Base-by-base conservation (phyloP, 2,113 vertebrate genomes). In the Dolichallabes microphthalmus region DNA sequence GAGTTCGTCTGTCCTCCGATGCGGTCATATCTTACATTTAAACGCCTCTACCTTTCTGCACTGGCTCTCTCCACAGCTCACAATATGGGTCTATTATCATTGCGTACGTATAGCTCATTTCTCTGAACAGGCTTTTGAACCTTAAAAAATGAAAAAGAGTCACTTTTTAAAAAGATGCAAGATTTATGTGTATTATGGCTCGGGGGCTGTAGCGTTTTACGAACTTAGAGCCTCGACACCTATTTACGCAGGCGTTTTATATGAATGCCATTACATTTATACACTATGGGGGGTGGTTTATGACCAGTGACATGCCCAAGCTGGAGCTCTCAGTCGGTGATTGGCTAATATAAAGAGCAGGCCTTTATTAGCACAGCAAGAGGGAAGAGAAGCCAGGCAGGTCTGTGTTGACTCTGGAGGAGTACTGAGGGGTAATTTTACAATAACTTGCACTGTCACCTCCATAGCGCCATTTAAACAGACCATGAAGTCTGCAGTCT, bases 211-310 rank as follows among this genome's bases (percentile, higher is more conserved):
- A 85, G 80, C 60, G 6, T 87, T 88, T 89, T 87, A 87, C 52
- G 68, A 85, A 87, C 80, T 83, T 45, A 63, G 68, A 71, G 88
- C 80, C 88, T 89, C 60, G 74, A 80, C 88, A 87, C 86, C 80
- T 81, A 85, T 87, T 83, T 80, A 81, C 50, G 66, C 76, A 85
- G 80, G 66, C 82, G 60, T 85, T 87, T 89, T 87, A 89, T 85
- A 87, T 39, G 86, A 87, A 89, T 69, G 80, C 83, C 76, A 89
- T 87, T 85, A 87, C 75, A 83, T 89, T 89, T 85, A 89, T 84
- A 83, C 83, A 22, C 0, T 53, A 17, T 14, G 3, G 84, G 55
- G n/a, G 82, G 82, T 60, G 55, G 69, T 82, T 87, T 89, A 89
- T 80, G 83, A 64, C 73, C 73, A 58, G 22, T 88, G 75, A 86